phyloP scores from a whole-genome alignment of 2,113 vertebrate species.

The Oryzias melastigma region DNA sequence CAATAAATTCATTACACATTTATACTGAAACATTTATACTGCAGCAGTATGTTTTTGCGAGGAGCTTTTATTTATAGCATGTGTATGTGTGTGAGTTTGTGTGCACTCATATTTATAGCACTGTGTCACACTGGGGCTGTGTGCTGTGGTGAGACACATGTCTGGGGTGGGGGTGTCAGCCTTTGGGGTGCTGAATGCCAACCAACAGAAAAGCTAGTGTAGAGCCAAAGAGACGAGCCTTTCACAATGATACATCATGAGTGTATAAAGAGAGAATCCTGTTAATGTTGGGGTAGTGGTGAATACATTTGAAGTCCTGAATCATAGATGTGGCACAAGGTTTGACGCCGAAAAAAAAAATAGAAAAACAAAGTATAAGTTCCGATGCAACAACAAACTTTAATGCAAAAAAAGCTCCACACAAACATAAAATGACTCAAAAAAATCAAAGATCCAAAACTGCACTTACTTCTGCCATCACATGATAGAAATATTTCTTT shows the following conservation, averaged over 20 bases:
- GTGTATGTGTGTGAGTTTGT: conserved; percentile 47
- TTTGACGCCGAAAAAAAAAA: too few species aligned
- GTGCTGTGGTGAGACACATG: conserved; percentile 69
- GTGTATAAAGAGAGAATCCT: conserved; percentile 29
- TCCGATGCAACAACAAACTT: too few species aligned
- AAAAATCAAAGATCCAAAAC: conserved; percentile 29
- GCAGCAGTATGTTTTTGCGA: conserved; percentile 69
- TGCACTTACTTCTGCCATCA: conserved; percentile 38
- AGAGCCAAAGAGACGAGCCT: conserved; percentile 32
- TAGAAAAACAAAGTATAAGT: too few species aligned
- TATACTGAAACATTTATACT: conserved; percentile 80
- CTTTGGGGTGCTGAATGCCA: conserved; percentile 21
- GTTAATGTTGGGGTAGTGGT: conserved; percentile 8
- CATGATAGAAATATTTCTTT: conserved; percentile 57
- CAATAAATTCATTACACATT: conserved; percentile 83
- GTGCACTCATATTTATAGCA: conserved; percentile 69
- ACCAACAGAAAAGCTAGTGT: conserved; percentile 60
- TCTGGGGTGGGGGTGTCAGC: conserved; percentile 53
- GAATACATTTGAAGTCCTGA: too few species aligned
- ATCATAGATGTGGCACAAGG: too few species aligned
- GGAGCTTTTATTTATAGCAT: conserved; percentile 69
- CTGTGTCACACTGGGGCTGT: conserved; percentile 60
- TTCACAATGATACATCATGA: conserved; percentile 34
- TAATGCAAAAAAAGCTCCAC: conserved; percentile 3
- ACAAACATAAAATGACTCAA: conserved; percentile 33